Percentiles rank a stretch among this genome's conserved stretches.
Conservation (phyloP, 64 coral and sea anemone genomes). For the Stichodactyla helianthus region DNA sequence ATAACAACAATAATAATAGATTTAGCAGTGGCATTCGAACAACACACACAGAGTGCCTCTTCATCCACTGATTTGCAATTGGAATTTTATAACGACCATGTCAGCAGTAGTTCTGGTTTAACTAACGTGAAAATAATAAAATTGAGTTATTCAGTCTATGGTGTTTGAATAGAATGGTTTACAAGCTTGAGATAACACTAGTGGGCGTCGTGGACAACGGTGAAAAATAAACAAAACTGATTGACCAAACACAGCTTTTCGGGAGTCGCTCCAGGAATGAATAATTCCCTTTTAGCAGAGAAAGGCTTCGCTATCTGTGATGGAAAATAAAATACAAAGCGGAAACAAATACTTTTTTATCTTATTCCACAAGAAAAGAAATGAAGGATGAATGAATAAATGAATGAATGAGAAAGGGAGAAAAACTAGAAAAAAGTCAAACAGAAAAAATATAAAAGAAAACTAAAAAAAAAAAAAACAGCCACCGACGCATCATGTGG, state of each 20-base stretch:
- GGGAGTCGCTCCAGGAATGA: not conserved
- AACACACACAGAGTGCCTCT: no score
- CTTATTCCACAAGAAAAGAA: not conserved
- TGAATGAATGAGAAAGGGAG: not conserved
- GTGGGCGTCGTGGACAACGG: not conserved
- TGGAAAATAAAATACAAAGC: not conserved
- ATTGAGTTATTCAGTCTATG: no score
- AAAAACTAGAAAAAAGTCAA: not conserved
- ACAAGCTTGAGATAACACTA: no score
- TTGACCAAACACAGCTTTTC: not conserved
- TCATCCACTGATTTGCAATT: no score
- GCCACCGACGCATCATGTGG: not conserved
- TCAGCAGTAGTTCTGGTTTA: no score
- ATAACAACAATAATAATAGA: no score
- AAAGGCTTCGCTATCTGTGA: no score
- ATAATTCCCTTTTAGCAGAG: no score
- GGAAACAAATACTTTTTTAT: not conserved
- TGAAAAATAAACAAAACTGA: not conserved
- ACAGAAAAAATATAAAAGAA: not conserved
- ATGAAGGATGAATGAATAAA: not conserved
- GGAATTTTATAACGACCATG: no score
- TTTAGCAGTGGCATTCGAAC: no score
- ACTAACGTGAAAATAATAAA: no score
- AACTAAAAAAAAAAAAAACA: not conserved
- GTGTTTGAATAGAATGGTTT: no score